Base-by-base conservation (phyloP, 2,888 invertebrate genomes). In the Anthophora plumipes region DNA sequence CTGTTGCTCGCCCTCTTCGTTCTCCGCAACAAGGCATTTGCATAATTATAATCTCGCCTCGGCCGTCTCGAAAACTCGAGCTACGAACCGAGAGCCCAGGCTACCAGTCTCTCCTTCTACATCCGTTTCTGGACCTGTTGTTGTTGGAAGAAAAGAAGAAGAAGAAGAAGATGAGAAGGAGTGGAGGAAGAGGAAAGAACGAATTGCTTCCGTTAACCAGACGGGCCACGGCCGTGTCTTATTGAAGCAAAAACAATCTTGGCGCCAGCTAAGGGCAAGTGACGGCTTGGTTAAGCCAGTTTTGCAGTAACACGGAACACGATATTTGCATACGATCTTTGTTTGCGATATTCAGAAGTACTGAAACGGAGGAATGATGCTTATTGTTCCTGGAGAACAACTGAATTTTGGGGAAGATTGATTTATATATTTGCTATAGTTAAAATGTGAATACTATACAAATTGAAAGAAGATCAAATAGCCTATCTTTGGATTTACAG, bases 21-120 rank as follows among this genome's bases (percentile, higher is more conserved):
- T 87, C 81, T 73, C 85, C 91, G 90, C 91, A 91, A 92, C 91
- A 90, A 89, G 90, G 87, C 92, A 92, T 92, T 92, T 92, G 92
- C 92, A 92, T 92, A 92, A 92, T 92, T 92, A 92, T 92, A 92
- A 92, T 92, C 91, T 91, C 88, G 88, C 88, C 85, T 81, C 87
- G 83, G 75, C 80, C 82, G 88, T 83, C 87, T 86, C 86, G 81
- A 89, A 89, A 87, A 85, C 85, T 86, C 84, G 68, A 72, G 83
- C 84, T 80, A 72, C 74, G 59, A 73, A 68, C 31, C 79, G 70
- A 67, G 83, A 73, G 52, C 63, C 63, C 69, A 39, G 25, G 59
- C 60, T 50, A 60, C 68, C 60, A 57, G 39, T 54, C 66, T 69
- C 71, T n/a, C n/a, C 77, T 66, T 67, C 67, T 66, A 80, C 85